A percentile compares a stretch with the other conserved stretches of the same genome.
phyloP scores from a whole-genome alignment of 1,140 invertebrate species.

The Hestina assimilis region DNA sequence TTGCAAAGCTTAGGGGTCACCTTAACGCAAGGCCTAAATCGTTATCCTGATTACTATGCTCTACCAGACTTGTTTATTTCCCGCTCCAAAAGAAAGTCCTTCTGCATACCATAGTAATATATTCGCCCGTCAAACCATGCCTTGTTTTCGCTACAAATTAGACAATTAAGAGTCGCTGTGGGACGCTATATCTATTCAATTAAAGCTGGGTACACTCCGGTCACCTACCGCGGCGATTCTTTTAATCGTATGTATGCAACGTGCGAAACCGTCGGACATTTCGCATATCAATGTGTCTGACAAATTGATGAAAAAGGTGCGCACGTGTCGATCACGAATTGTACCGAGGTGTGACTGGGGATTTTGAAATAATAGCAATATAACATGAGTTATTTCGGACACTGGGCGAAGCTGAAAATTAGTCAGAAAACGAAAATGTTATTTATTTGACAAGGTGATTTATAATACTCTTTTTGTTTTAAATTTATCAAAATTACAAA shows the following conservation, averaged over 20 bases:
- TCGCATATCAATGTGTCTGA: conserved; percentile 71
- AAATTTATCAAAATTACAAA: no score
- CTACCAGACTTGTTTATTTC: conserved; percentile 50
- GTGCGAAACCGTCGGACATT: conserved; percentile 63
- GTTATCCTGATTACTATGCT: conserved; percentile 61
- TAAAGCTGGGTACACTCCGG: conserved; percentile 65
- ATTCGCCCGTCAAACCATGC: conserved; percentile 65
- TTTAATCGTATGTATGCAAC: conserved; percentile 75
- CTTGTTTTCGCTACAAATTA: conserved; percentile 76
- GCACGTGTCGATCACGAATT: conserved; percentile 56
- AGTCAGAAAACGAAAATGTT: no score
- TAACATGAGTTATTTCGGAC: conserved; percentile 22
- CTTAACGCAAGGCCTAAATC: conserved; percentile 41
- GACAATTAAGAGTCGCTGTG: conserved; percentile 71
- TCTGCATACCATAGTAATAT: conserved; percentile 69
- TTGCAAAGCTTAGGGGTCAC: conserved; percentile 22
- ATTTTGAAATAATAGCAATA: conserved; percentile 27
- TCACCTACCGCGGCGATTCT: conserved; percentile 74
- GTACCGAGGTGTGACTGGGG: conserved; percentile 37
- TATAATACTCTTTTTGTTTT: no score
- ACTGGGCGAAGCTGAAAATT: no score
- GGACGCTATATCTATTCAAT: conserved; percentile 73
- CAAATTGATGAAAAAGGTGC: conserved; percentile 69
- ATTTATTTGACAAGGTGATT: no score
- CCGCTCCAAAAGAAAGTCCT: conserved; percentile 75